Evolutionary conservation across 2,888 invertebrate species (phyloP).

Genomic region (Tetrapedia diversipes): DNA sequence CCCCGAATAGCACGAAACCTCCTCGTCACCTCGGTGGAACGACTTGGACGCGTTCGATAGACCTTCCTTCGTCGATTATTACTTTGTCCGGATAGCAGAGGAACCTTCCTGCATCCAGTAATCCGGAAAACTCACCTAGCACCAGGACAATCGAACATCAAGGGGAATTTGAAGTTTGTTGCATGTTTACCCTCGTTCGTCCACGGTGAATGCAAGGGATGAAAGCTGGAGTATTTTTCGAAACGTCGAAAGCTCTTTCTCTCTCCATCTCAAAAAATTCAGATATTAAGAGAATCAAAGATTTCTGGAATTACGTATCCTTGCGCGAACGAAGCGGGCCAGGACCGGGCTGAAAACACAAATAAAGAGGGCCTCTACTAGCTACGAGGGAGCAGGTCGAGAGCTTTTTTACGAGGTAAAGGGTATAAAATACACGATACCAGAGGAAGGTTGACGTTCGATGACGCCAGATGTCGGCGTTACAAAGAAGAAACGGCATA

Average conservation of each 20-base stretch:
- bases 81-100: not conserved
- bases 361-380: slow-evolving; percentile 34
- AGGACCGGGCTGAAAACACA: slow-evolving; percentile 25
- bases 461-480: slow-evolving; percentile 69
- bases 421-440: slow-evolving; percentile 58
- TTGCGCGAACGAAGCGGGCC: not conserved
- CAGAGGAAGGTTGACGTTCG: slow-evolving; percentile 57
- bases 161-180: too few species aligned
- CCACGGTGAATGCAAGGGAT: too few species aligned
- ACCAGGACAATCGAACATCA: too few species aligned
- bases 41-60: not conserved
- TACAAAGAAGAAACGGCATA: slow-evolving; percentile 61
- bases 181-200: too few species aligned
- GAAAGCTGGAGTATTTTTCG: too few species aligned
- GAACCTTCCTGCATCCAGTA: not conserved
- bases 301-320: not conserved
- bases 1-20: slow-evolving; percentile 11
- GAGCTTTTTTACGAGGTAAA: slow-evolving; percentile 57
- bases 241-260: not conserved
- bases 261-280: slow-evolving; percentile 6
- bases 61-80: not conserved
- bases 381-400: slow-evolving; percentile 56
- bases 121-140: too few species aligned
- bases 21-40: slow-evolving; percentile 24
- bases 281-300: slow-evolving; percentile 33